A percentile compares a stretch with the other conserved stretches of the same genome.
phyloP scores from a whole-genome alignment of 2,888 invertebrate species.

The Ctena decussata region DNA sequence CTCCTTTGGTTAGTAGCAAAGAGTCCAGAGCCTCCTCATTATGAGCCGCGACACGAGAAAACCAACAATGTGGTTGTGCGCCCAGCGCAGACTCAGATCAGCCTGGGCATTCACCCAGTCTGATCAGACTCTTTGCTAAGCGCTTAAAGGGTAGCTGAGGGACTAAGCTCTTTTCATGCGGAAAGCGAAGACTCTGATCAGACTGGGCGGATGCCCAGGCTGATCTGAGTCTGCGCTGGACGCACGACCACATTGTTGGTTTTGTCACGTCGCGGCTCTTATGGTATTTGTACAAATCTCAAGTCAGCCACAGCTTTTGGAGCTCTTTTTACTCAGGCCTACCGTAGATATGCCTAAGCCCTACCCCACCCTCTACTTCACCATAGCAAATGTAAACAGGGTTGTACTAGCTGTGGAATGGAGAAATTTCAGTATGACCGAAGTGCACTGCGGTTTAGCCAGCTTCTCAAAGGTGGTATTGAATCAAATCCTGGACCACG shows the following conservation, averaged over 20 bases:
- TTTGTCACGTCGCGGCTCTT: no score
- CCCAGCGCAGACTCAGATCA: no score
- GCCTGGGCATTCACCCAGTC: no score
- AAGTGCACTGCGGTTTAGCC: not conserved
- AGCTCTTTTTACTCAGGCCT: not conserved
- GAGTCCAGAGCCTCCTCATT: not conserved
- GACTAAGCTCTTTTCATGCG: no score
- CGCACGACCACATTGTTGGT: no score
- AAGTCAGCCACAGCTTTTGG: not conserved
- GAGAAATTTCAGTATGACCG: not conserved
- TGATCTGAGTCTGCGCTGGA: no score
- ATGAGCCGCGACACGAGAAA: no score
- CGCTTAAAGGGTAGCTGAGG: no score
- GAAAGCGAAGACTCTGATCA: no score
- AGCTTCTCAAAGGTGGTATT: constrained; percentile 25
- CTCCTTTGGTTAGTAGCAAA: not conserved
- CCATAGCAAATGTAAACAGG: not conserved
- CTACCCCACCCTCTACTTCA: not conserved
- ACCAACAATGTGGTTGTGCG: no score
- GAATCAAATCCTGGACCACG: constrained; percentile 44
- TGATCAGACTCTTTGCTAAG: no score
- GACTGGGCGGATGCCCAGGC: no score
- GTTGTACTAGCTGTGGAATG: not conserved
- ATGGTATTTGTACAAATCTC: not conserved
- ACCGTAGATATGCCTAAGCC: not conserved